Evolutionary conservation across 1,140 invertebrate species (phyloP), one percentile per base, ranked within the genome.

Genomic region (Oncopodura yosiiana): DNA sequence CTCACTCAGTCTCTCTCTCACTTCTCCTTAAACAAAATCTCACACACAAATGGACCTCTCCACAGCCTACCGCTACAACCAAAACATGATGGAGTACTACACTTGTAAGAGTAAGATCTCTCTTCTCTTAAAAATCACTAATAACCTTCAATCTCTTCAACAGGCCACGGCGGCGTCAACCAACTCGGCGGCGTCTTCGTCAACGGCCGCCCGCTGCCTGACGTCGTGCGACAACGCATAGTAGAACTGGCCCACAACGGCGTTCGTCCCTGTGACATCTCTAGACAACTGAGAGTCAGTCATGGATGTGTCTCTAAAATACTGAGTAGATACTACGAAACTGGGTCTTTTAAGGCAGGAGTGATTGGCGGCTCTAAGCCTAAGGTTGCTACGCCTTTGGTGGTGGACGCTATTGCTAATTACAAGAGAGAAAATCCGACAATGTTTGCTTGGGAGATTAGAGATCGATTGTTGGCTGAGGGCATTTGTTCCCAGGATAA

Each of bases 381-480:
- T 8, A 99, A 99, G 74, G 95, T 99, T 26, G 95, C 95, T 3
- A 99, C 95, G 1, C 94, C 94, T 1, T 88, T 91, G 41, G 95
- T 99, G 11, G 95, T 99, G 24, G 91, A 98, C 68, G 93, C 94
- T 37, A 99, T 99, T 61, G 89, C 93, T 1, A 87, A 90, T 62
- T 99, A 99, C 77, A 99, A 99, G 71, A 78, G 91, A 56, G 92
- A 97, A 71, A 98, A 99, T 74, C 95, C 95, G 0, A 99, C 94
- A 16, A 98, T 99, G 94, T 99, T 99, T 71, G 95, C 95, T 2
- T 99, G 95, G 95, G 95, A 99, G 73, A 99, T 99, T 66, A 76
- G 95, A 32, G 94, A 99, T 74, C 79, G 93, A 72, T 80, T 99
- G 62, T 78, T 99, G 49, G 84, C 91, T 2, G 95, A 99, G 70